Evolutionary conservation across 1,140 invertebrate species (phyloP).

Genomic region (Cyclargus thomasi): DNA sequence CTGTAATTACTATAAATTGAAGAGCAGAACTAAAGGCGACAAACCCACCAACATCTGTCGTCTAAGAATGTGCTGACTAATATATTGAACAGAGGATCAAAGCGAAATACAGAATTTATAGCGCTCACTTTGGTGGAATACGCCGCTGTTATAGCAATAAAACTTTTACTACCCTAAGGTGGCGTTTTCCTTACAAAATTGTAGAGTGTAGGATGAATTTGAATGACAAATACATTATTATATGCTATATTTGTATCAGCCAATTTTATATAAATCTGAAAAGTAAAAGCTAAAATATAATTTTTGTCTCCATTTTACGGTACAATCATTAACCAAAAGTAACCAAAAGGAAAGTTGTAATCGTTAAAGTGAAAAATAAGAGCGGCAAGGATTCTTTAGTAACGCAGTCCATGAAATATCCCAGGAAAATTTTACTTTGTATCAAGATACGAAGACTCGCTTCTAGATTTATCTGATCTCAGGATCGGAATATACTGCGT

Average conservation of each 20-base stretch:
- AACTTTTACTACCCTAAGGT: not conserved
- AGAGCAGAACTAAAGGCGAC: not conserved
- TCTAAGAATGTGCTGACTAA: conserved; percentile 3
- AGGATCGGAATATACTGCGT: not conserved
- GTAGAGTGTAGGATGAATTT: not conserved
- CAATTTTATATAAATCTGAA: not conserved
- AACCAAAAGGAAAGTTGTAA: too few species aligned
- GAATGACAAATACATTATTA: not conserved
- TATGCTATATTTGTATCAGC: too few species aligned
- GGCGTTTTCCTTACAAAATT: not conserved
- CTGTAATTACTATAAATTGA: not conserved
- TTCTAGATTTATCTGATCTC: not conserved
- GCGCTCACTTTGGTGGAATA: not conserved
- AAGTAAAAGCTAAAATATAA: too few species aligned
- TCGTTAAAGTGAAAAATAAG: not conserved
- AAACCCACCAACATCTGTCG: not conserved
- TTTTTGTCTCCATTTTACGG: too few species aligned
- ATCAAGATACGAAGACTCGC: not conserved
- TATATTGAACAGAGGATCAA: not conserved
- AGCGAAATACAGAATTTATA: not conserved
- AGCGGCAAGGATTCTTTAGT: too few species aligned
- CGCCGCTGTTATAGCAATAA: not conserved
- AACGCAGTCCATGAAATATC: not conserved
- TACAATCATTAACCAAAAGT: too few species aligned
- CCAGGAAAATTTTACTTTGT: not conserved